A percentile compares a stretch with the other conserved stretches of the same genome.
Evolutionary conservation across 1,140 invertebrate species (phyloP).

Genomic region (Riptortus pedestris): DNA sequence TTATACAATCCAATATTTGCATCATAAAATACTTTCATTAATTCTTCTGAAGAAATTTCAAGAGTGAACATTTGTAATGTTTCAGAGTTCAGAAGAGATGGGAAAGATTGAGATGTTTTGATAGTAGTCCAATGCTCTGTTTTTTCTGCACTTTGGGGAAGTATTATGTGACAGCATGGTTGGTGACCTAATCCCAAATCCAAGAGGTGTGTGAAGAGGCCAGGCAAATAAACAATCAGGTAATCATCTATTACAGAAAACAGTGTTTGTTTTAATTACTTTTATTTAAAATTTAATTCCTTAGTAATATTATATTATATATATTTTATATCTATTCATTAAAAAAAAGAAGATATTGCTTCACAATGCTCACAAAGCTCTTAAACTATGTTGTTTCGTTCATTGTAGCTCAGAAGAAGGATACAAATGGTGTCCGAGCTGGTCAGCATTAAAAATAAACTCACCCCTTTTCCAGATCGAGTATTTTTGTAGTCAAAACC

Average conservation of each 20-base stretch:
- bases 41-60: slow-evolving; percentile 47
- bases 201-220: slow-evolving; percentile 64
- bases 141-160: slow-evolving; percentile 28
- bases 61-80: slow-evolving; percentile 39
- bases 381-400: no score
- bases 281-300: no score
- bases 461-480: no score
- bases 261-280: not conserved
- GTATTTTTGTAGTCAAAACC: no score
- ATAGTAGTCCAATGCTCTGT: not conserved
- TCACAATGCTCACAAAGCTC: no score
- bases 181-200: slow-evolving; percentile 69
- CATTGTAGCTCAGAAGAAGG: no score
- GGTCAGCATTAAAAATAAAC: no score
- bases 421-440: no score
- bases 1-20: slow-evolving; percentile 33
- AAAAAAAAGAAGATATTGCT: no score
- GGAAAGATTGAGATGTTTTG: slow-evolving; percentile 39
- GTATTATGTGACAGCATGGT: slow-evolving; percentile 63
- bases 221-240: slow-evolving; percentile 63
- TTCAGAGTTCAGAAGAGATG: slow-evolving; percentile 26
- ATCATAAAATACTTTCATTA: slow-evolving; percentile 54
- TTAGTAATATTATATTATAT: no score
- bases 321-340: no score
- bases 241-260: slow-evolving; percentile 47